Evolutionary conservation across 2,888 invertebrate genomes (phyloP), one percentile per base, ranked within the genome.

Genomic region (Philopedon plagiatum): DNA sequence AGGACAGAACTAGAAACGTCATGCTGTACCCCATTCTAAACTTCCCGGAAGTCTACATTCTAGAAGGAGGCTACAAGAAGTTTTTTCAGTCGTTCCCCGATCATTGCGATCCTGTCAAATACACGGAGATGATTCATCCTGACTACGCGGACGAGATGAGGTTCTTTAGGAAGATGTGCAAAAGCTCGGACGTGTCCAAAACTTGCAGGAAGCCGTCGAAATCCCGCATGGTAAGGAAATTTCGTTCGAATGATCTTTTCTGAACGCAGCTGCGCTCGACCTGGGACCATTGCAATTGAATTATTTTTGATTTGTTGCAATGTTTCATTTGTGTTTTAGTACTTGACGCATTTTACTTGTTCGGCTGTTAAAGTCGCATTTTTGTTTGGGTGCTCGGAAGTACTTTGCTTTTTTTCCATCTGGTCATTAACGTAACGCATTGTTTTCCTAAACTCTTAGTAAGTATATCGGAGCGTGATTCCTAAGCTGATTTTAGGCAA

Each of bases 41-140:
- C 81, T 97, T 94, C 87, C 98, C 98, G 0, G 98, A 99, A 85
- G 87, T 97, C 2, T 99, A 99, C 85, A 87, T 99, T 0, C 88
- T 99, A 13, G 93, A 96, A 81, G 95, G 95, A 0, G 96, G 96
- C 39, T 96, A 96, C 86, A 92, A 94, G 81, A 89, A 89, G 21
- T 98, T 98, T 87, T 96, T 89, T 84, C 88, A 90, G 76, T 85
- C 87, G 0, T 90, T 91, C 80, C 86, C 91, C 26, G 86, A 88
- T 0, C 86, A 93, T 23, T 93, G 95, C 81, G 90, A 89, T 41
- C 95, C 95, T 0, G 86, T 88, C 58, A 87, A 88, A 0, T 96
- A 98, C 84, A 89, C 91, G 21, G 92, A 93, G 60, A 98, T 98
- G 98, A 82, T 91, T 71, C 93, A 97, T 83, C 94, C 94, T 0